phyloP scores from a whole-genome alignment of 2,888 invertebrate species.

The Epistrophella euchroma region DNA sequence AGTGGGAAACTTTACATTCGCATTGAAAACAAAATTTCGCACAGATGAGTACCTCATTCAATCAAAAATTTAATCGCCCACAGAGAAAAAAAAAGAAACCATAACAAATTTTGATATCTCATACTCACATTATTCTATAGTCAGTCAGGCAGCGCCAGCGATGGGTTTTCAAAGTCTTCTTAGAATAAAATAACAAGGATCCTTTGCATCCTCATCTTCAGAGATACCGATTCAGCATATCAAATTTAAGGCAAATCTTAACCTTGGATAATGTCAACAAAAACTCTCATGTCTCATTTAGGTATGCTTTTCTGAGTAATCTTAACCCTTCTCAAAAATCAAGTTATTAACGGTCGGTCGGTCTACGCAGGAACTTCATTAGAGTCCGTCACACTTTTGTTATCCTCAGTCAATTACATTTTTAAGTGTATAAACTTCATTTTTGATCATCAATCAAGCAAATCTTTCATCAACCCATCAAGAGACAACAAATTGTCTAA shows the following conservation, averaged over 20 bases:
- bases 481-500: constrained; percentile 40
- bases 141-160: not conserved
- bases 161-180: not conserved
- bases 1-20: not conserved
- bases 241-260: not conserved
- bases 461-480: constrained; percentile 41
- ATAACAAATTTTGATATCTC: constrained; percentile 2
- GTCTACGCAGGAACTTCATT: not conserved
- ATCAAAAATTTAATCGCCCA: constrained; percentile 1
- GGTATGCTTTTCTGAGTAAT: not conserved
- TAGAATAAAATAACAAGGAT: not conserved
- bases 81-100: not conserved
- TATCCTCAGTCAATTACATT: constrained; percentile 40
- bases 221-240: not conserved
- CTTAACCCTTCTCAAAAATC: constrained; percentile 20
- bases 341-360: not conserved
- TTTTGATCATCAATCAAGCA: constrained; percentile 29
- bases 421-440: constrained; percentile 8
- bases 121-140: not conserved
- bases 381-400: constrained; percentile 3
- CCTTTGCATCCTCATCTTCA: constrained; percentile 6
- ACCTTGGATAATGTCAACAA: constrained; percentile 1
- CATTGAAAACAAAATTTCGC: not conserved
- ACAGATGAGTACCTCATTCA: not conserved
- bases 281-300: not conserved